phyloP scores from a whole-genome alignment of 2,888 invertebrate genomes.

The Sericinus montela region DNA sequence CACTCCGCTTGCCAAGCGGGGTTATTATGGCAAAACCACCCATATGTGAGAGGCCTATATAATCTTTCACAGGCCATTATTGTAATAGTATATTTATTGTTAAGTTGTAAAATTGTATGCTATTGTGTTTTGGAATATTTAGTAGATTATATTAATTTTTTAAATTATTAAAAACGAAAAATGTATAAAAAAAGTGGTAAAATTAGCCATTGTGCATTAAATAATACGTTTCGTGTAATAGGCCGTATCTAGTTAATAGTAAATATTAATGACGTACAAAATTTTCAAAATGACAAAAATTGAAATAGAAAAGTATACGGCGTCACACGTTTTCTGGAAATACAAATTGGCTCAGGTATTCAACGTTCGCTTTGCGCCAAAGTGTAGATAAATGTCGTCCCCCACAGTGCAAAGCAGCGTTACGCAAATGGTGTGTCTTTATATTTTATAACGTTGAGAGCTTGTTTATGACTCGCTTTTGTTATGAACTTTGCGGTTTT shows the following conservation, averaged over 20 bases:
- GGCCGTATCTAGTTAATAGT: background rate
- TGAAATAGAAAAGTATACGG: constrained; percentile 4
- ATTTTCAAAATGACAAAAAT: background rate
- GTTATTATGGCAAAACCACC: too few relatives aligned
- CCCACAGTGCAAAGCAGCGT: constrained; percentile 4
- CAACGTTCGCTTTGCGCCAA: constrained; percentile 6
- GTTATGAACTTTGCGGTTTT: constrained; percentile 1
- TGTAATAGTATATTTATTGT: too few relatives aligned
- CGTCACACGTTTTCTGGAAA: background rate
- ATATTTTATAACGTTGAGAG: constrained; percentile 14
- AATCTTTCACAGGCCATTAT: too few relatives aligned
- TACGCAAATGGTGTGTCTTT: constrained; percentile 15
- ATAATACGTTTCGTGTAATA: too few relatives aligned
- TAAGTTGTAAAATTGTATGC: too few relatives aligned
- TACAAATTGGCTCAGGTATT: constrained; percentile 10
- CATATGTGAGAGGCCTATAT: too few relatives aligned
- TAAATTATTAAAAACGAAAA: too few relatives aligned
- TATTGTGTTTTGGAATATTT: too few relatives aligned
- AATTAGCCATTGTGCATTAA: too few relatives aligned
- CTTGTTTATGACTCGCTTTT: constrained; percentile 18
- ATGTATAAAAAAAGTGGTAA: too few relatives aligned
- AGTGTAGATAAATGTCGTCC: constrained; percentile 16
- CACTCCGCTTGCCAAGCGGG: too few relatives aligned
- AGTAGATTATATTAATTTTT: too few relatives aligned
- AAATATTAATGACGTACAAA: background rate